Evolutionary conservation across 2,888 invertebrate species (phyloP).

Genomic region (Argynnis bischoffii): DNA sequence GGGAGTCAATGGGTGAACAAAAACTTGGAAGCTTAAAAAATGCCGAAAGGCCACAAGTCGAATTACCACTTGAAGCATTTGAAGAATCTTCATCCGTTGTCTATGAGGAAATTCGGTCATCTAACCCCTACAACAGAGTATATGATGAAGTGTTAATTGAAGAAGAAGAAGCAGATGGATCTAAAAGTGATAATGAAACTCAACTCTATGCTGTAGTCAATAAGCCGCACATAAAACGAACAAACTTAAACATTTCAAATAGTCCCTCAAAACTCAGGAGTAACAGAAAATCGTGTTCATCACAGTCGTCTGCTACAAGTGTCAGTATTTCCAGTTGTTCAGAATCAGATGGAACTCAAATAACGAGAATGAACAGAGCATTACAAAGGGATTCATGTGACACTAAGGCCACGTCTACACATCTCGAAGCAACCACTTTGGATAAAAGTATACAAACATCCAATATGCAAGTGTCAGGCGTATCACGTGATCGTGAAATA

Average conservation of each 20-base stretch:
- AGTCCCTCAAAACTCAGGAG: slow-evolving; percentile 70
- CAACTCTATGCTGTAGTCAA: slow-evolving; percentile 77
- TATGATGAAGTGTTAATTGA: slow-evolving; percentile 75
- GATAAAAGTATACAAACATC: slow-evolving; percentile 91
- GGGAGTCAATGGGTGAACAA: slow-evolving; percentile 80
- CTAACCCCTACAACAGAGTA: slow-evolving; percentile 66
- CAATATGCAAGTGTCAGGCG: slow-evolving; percentile 65
- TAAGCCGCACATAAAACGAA: slow-evolving; percentile 69
- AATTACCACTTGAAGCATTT: slow-evolving; percentile 78
- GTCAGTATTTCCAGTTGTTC: slow-evolving; percentile 81
- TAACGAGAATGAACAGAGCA: slow-evolving; percentile 72
- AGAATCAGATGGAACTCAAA: slow-evolving; percentile 80
- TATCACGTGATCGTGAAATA: slow-evolving; percentile 73
- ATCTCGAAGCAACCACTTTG: slow-evolving; percentile 81
- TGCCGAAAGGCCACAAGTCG: slow-evolving; percentile 73
- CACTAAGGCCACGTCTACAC: slow-evolving; percentile 76
- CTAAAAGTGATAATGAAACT: slow-evolving; percentile 68
- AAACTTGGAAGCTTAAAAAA: slow-evolving; percentile 58
- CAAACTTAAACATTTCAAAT: slow-evolving; percentile 81
- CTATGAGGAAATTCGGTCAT: slow-evolving; percentile 68
- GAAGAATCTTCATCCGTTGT: slow-evolving; percentile 66
- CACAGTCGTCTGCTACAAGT: slow-evolving; percentile 78
- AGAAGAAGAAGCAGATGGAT: slow-evolving; percentile 75
- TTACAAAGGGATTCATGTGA: slow-evolving; percentile 67
- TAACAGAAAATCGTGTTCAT: slow-evolving; percentile 71